phyloP scores from a whole-genome alignment of 2,113 vertebrate species.

The Trichechus manatus region DNA sequence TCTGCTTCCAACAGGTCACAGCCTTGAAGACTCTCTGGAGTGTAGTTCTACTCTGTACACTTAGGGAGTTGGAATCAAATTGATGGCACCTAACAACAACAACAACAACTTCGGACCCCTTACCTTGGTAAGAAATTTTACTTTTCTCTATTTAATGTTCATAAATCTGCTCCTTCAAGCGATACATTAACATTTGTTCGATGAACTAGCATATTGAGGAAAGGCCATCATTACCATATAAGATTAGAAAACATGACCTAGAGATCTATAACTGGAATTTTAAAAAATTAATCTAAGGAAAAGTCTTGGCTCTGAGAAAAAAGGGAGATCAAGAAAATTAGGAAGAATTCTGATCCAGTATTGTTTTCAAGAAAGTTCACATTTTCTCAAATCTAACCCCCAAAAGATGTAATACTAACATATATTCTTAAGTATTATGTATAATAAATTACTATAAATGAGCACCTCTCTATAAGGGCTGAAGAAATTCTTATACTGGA shows the following conservation, averaged over 20 bases:
- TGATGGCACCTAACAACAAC: no score
- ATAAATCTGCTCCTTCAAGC: not conserved
- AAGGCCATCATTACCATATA: not conserved
- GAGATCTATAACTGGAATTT: not conserved
- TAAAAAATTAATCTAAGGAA: not conserved
- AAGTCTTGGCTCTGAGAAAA: not conserved
- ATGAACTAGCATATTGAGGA: constrained; percentile 8
- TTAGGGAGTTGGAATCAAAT: no score
- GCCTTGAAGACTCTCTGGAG: no score
- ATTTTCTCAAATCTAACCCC: constrained; percentile 21
- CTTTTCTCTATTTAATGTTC: constrained; percentile 18
- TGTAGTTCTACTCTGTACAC: no score
- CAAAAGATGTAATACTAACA: constrained; percentile 11
- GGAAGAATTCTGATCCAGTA: not conserved
- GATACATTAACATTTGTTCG: not conserved
- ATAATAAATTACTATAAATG: not conserved
- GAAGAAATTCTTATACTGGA: not conserved
- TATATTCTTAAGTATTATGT: not conserved
- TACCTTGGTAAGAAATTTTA: not conserved
- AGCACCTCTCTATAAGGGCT: not conserved
- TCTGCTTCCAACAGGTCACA: no score
- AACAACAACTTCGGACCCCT: not conserved
- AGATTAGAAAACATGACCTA: not conserved
- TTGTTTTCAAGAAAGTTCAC: not conserved
- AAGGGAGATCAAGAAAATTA: not conserved